Evolutionary conservation across 2,113 vertebrate species (phyloP).

Genomic region (Erpornis zantholeuca): DNA sequence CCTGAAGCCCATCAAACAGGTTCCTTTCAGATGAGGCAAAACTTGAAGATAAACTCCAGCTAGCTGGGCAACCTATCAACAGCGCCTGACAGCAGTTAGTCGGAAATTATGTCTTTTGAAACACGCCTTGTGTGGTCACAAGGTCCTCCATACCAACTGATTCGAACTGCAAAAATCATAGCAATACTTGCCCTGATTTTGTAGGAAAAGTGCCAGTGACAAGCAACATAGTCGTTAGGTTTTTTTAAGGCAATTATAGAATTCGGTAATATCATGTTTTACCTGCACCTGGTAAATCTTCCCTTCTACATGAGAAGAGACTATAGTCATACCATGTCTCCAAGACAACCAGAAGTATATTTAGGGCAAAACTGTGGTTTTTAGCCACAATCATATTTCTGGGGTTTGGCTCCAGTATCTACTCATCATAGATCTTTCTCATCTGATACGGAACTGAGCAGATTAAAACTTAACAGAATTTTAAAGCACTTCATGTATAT

Average conservation of each 20-base stretch:
- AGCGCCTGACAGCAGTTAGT: not conserved
- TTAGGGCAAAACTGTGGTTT: slow-evolving; percentile 70
- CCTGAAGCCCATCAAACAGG: not conserved
- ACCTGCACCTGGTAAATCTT: slow-evolving; percentile 76
- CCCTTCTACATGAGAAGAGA: slow-evolving; percentile 77
- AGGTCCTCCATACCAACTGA: not conserved
- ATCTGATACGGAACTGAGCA: slow-evolving; percentile 65
- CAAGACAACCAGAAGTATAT: slow-evolving; percentile 72
- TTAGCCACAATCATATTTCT: not conserved
- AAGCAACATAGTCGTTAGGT: accelerated
- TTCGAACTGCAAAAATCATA: not conserved
- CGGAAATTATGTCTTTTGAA: not conserved
- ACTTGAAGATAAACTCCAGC: not conserved
- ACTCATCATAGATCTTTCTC: slow-evolving; percentile 78
- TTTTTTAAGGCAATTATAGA: not conserved
- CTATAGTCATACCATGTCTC: slow-evolving; percentile 77
- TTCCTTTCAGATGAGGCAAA: not conserved
- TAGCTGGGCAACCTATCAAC: not conserved
- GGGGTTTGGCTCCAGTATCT: slow-evolving; percentile 70
- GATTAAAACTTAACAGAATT: not conserved
- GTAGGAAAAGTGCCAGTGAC: not conserved
- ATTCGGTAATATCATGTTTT: not conserved
- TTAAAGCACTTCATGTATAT: not conserved
- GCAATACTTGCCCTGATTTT: not conserved
- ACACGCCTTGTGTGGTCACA: accelerated